Percentiles rank a stretch among this genome's conserved stretches.
These are phyloP conservation scores for Anodontia alba DNA, from an alignment of 2,888 invertebrate species.

Conservation along the genomic window DNA sequence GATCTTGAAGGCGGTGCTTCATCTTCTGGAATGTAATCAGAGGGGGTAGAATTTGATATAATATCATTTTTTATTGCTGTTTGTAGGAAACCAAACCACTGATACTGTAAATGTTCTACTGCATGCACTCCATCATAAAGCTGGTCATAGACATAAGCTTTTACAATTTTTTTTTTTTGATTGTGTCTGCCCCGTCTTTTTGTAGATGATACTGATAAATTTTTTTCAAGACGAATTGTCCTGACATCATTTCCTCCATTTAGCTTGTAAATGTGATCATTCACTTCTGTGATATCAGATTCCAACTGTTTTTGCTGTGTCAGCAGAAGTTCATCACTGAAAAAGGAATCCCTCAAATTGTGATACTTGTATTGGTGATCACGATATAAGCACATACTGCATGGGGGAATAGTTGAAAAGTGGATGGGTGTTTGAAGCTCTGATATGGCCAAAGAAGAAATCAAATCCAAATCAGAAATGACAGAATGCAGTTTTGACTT, in stretches of 20 bases:
- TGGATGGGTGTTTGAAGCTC: background rate
- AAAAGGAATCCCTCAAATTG: background rate
- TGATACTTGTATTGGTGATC: background rate
- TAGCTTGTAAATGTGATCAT: background rate
- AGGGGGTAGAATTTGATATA: background rate
- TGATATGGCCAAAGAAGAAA: background rate
- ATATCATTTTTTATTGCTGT: background rate
- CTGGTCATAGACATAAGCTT: background rate
- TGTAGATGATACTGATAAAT: background rate
- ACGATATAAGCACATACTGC: background rate
- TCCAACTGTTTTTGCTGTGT: background rate
- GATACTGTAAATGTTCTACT: background rate
- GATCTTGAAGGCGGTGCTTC: background rate
- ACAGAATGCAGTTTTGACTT: background rate
- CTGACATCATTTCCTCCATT: background rate
- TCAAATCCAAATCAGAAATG: background rate
- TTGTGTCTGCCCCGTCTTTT: background rate
- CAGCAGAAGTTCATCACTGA: background rate
- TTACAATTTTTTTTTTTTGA: background rate
- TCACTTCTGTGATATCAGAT: background rate
- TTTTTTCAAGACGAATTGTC: background rate
- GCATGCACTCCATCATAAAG: constrained; percentile 6
- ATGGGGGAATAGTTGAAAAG: background rate
- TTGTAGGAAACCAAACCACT: background rate
- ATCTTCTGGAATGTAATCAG: background rate